Base-by-base conservation (phyloP, 2,888 invertebrate genomes). In the Conomelus anceps region DNA sequence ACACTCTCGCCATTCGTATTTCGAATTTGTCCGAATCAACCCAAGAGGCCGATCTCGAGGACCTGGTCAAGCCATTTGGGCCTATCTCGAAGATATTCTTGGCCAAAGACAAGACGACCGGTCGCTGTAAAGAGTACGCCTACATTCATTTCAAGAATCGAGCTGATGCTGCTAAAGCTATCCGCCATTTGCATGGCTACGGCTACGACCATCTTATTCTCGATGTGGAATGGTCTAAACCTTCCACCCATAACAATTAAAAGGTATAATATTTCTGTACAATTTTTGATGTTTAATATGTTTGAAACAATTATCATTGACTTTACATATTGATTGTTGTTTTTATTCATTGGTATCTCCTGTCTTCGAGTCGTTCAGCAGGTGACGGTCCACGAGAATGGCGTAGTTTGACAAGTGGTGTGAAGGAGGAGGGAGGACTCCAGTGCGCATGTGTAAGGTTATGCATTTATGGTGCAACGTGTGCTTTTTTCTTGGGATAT, bases 181-280 rank as follows among this genome's bases (percentile, higher is more conserved):
- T 99, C 92, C 95, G 96, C 90, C 95, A 95, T 89, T 95, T 99
- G 20, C 97, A 99, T 92, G 99, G 99, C 0, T 97, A 98, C 93
- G 99, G 99, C 91, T 99, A 99, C 93, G 99, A 99, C 94, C 99
- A 99, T 94, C 96, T 99, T 92, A 99, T 99, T 93, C 95, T 99
- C 89, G 98, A 96, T 93, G 99, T 99, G n/a, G 99, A 99, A 94
- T 99, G 99, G 99, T 99, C 99, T 0, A 99, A 98, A 93, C 97
- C 86, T 11, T 22, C 86, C 7, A 23, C 23, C 13, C 86, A 86
- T 26, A 86, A 86, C 63, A 63, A 63, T n/a, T 63, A n/a, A n/a
- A 63, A 34, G 34, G 34, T 3, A 34, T 34, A 34, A 34, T 34
- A 13, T 13, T 34, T 1, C 11, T 34, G 13, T 34, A 9, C 1